Evolutionary conservation across 2,888 invertebrate species (phyloP), one percentile per base, ranked within the genome.

Genomic region (Xylophagus ater): DNA sequence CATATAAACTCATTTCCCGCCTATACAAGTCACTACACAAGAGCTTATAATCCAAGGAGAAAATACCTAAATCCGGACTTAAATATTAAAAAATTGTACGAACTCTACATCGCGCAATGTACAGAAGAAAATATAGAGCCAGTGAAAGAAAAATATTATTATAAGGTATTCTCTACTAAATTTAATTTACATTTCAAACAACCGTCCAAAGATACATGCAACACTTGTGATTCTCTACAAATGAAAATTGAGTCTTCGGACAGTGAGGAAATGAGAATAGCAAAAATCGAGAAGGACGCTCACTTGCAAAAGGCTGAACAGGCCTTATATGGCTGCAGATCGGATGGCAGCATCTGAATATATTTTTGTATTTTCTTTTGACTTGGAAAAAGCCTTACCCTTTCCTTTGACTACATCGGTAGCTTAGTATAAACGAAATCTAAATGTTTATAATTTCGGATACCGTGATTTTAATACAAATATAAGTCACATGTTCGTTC

Each of bases 141-240:
- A 44, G 47, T 45, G 36, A 49, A 46, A 47, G 47, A 45, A 47
- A 47, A 47, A 43, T 47, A 47, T 44, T 47, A 46, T 34, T 49
- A 45, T 34, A 44, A 47, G 24, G 43, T 45, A 25, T 49, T 46
- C 41, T 43, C 45, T 23, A 47, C 41, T 34, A 44, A 45, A 50
- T 48, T 50, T 47, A 46, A 48, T 48, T 51, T 48, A 41, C 48
- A 49, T 48, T 50, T 48, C 43, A 49, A 49, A 41, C 45, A 47
- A 35, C 45, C 46, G 37, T 46, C 46, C 34, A 48, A 51, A 36
- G 46, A 51, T 46, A 49, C 48, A 37, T 49, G 46, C 37, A 15
- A 41, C 34, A 39, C 26, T 41, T 41, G 41, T 38, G 25, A 36
- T 33, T 30, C 36, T 36, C 26, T 44, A n/a, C 29, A 44, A 41